Evolutionary conservation across 2,113 vertebrate genomes (phyloP).

Genomic region (Vimba vimba): DNA sequence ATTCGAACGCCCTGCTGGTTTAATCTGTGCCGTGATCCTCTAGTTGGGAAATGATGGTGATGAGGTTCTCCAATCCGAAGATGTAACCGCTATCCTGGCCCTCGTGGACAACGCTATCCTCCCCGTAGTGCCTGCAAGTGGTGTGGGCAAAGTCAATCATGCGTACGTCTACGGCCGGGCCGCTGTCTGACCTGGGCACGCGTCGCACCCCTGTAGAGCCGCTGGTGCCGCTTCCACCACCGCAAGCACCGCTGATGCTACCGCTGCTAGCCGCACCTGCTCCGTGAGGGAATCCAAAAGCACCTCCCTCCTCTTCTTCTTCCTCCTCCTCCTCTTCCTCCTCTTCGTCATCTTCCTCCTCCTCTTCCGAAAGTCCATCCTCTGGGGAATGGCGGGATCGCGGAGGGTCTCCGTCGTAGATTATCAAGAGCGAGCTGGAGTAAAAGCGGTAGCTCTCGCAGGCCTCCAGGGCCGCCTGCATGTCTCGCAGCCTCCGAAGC

Average conservation of each 20-base stretch:
- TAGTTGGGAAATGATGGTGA: slow-evolving; percentile 97
- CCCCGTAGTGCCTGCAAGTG: slow-evolving; percentile 93
- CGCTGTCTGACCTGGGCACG: slow-evolving; percentile 58
- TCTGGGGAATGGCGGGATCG: slow-evolving; percentile 68
- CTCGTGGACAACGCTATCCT: slow-evolving; percentile 96
- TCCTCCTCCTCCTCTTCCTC: slow-evolving; percentile 82
- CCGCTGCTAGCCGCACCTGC: slow-evolving; percentile 32
- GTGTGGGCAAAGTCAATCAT: slow-evolving; percentile 99
- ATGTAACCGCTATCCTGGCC: slow-evolving; percentile 97
- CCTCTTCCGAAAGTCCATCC: slow-evolving; percentile 66
- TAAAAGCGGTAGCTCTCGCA: slow-evolving; percentile 99
- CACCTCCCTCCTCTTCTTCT: slow-evolving; percentile 55
- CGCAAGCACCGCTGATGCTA: slow-evolving; percentile 30
- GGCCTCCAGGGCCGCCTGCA: slow-evolving; percentile 89
- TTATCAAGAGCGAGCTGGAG: slow-evolving; percentile 96
- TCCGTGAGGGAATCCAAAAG: slow-evolving; percentile 63
- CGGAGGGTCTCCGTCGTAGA: slow-evolving; percentile 93
- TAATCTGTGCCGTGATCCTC: slow-evolving; percentile 94
- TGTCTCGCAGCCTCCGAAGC: slow-evolving; percentile 89
- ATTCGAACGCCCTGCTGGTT: slow-evolving; percentile 53
- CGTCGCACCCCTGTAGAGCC: slow-evolving; percentile 44
- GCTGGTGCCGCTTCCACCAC: slow-evolving; percentile 48
- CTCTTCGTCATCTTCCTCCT: slow-evolving; percentile 79
- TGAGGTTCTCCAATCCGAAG: slow-evolving; percentile 97
- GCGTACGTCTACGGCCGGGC: slow-evolving; percentile 89